Evolutionary conservation across 2,888 invertebrate genomes (phyloP).

Genomic region (Nomada flava): DNA sequence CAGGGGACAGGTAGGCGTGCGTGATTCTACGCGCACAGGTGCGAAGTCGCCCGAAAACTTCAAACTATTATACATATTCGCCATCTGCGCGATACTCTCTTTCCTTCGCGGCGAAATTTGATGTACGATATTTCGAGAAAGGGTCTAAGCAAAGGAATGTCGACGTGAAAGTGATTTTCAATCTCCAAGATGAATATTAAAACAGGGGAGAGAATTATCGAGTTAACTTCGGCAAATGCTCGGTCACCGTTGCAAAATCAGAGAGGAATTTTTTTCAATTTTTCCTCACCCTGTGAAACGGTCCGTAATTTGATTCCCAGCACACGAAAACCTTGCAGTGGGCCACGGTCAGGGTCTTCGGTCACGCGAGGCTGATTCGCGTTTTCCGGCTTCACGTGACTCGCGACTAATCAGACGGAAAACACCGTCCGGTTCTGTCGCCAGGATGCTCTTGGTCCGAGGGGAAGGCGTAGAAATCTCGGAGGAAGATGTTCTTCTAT

Average conservation of each 20-base stretch:
- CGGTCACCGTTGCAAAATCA: not conserved
- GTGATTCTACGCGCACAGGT: not conserved
- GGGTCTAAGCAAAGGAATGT: no score
- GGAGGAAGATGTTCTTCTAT: constrained; percentile 1
- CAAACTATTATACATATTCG: not conserved
- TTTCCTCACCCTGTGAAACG: constrained; percentile 11
- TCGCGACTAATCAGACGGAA: constrained; percentile 59
- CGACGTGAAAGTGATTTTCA: no score
- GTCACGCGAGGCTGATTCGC: constrained; percentile 75
- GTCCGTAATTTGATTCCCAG: constrained; percentile 20
- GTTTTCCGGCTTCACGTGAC: constrained; percentile 63
- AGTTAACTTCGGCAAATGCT: no score
- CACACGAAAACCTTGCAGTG: constrained; percentile 67
- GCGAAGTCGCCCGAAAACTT: not conserved
- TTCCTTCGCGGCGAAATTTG: no score
- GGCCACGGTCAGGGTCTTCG: constrained; percentile 72
- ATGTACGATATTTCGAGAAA: no score
- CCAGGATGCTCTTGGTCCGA: constrained; percentile 11
- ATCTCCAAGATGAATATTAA: no score
- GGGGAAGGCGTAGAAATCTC: constrained; percentile 46
- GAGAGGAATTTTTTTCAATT: not conserved
- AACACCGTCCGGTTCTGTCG: constrained; percentile 34
- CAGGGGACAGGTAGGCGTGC: constrained; percentile 56
- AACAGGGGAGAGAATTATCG: no score
- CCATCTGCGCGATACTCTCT: not conserved